phyloP scores from a whole-genome alignment of 1,140 invertebrate genomes.

The Plodia interpunctella region DNA sequence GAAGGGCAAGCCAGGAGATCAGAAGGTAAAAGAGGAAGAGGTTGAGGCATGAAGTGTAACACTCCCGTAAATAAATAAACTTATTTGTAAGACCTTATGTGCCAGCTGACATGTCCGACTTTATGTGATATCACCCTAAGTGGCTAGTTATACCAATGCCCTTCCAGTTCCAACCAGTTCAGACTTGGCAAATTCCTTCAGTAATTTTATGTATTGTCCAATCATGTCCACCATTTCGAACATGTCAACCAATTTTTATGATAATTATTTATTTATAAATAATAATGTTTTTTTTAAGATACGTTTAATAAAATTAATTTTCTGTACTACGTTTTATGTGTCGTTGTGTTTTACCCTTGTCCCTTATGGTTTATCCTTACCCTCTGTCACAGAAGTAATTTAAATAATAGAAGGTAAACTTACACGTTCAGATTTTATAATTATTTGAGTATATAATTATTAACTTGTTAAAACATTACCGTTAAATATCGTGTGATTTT shows the following conservation, averaged over 20 bases:
- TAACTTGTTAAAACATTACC: too few species aligned
- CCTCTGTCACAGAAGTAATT: background rate
- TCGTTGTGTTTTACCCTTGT: constrained; percentile 35
- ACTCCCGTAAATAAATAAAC: constrained; percentile 36
- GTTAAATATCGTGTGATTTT: background rate
- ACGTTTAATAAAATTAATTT: constrained; percentile 72
- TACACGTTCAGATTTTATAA: background rate
- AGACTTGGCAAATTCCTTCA: constrained; percentile 38
- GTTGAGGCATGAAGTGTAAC: constrained; percentile 85
- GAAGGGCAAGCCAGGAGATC: constrained; percentile 89
- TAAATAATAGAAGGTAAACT: background rate
- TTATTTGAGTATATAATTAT: too few species aligned
- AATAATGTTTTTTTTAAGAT: constrained; percentile 69
- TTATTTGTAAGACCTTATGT: constrained; percentile 43
- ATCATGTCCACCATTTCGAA: constrained; percentile 44
- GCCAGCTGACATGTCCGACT: constrained; percentile 34
- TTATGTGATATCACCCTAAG: constrained; percentile 35
- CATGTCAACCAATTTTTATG: constrained; percentile 54
- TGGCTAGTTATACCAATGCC: constrained; percentile 25
- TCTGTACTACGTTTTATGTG: constrained; percentile 59
- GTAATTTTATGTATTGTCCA: constrained; percentile 36
- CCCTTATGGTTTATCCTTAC: constrained; percentile 13
- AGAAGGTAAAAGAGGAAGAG: constrained; percentile 92
- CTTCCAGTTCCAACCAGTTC: constrained; percentile 21
- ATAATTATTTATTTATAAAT: constrained; percentile 72